Conservation (phyloP, 2,888 invertebrate genomes). For the Oegoconia quadripuncta region DNA sequence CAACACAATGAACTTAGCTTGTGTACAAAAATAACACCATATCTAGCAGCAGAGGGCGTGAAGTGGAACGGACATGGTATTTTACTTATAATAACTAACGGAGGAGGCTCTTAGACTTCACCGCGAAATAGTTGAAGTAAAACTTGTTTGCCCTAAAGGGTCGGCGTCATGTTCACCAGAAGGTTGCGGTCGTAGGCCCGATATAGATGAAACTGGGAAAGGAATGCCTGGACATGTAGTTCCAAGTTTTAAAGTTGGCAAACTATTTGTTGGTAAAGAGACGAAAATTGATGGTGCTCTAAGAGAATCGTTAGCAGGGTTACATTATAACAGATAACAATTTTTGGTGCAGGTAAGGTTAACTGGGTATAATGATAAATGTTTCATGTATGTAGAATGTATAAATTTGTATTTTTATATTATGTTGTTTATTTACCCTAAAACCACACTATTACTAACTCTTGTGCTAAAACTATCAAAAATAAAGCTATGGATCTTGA, state of each 20-base stretch:
- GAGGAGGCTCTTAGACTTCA: neutral
- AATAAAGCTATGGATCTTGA: too few species aligned
- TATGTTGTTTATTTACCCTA: too few species aligned
- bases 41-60: slow-evolving; percentile 1
- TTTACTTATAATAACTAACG: slow-evolving; percentile 2
- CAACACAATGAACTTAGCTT: slow-evolving; percentile 30
- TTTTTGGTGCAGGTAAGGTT: too few species aligned
- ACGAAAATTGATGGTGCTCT: neutral
- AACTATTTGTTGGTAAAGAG: too few species aligned
- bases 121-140: slow-evolving; percentile 4
- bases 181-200: neutral
- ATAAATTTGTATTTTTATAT: too few species aligned
- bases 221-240: neutral
- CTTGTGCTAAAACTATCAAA: too few species aligned
- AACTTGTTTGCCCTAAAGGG: slow-evolving; percentile 2
- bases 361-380: too few species aligned
- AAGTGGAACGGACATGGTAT: slow-evolving; percentile 7
- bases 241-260: neutral
- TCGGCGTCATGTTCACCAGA: neutral
- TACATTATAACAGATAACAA: too few species aligned
- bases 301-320: too few species aligned
- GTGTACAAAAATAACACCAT: slow-evolving; percentile 9
- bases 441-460: too few species aligned
- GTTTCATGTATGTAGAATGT: too few species aligned
- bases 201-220: neutral